Base-by-base conservation (phyloP, 2,797 vertebrate species). In the Myotis daubentonii region DNA sequence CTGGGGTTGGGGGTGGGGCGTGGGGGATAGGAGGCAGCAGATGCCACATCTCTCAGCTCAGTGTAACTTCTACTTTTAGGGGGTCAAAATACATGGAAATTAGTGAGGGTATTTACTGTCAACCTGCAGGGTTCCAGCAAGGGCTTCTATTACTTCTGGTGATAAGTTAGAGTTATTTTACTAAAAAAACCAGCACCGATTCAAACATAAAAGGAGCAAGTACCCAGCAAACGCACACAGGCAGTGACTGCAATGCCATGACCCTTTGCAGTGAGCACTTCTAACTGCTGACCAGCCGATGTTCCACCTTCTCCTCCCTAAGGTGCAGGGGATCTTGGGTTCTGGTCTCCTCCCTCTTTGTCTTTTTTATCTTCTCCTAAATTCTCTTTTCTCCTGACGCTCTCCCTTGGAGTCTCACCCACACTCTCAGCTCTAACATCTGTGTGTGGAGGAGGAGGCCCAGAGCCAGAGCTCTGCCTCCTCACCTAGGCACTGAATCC, bases 311-410 rank as follows among this genome's bases (percentile, higher is more conserved):
- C 41, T 38, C 53, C 13, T 23, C 33, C 33, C 23, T 1, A 2
- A 30, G 30, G 22, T 28, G 49, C 28, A 7, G 12, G 0, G 0
- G n/a, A 10, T 12, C 16, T 6, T 0, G 3, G 4, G 36, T 8
- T 20, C 60, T 41, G 76, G 23, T 25, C 41, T 38, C 36, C 33
- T 49, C 68, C 44, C 5, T 0, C 70, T 25, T 6, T 55, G 62
- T 51, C 15, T 1, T 9, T 70, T 41, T 44, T 51, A 9, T 28
- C 85, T 80, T 23, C 41, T 53, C 36, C 85, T 28, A 23, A 13
- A 15, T 36, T 41, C 75, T 47, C 55, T 51, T n/a, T 17, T 44
- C 70, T 81, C 57, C 71, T 0, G 2, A 65, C 47, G n/a, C 5
- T 1, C 19, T 28, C 20, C 74, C 71, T 79, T 7, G n/a, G 33